Percentiles rank a stretch among this genome's conserved stretches.
These are phyloP conservation scores for Prunella himalayana DNA, from an alignment of 2,113 vertebrate genomes.

Conservation along the genomic window DNA sequence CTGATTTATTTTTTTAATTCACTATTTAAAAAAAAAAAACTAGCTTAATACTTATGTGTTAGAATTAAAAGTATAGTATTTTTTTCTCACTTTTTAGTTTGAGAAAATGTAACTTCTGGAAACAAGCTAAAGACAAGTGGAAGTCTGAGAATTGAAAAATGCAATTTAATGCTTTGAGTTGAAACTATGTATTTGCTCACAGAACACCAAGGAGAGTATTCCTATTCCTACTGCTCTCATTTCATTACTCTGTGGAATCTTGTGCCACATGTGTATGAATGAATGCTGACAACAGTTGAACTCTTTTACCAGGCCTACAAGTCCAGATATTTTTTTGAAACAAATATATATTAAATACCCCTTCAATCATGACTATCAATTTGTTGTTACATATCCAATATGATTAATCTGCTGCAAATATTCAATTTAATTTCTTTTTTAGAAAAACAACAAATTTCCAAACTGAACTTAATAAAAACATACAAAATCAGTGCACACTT, in stretches of 20 bases:
- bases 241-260: neutral
- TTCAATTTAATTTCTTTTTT: neutral
- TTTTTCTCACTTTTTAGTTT: neutral
- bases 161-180: neutral
- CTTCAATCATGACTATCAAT: neutral
- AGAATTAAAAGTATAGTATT: neutral
- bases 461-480: neutral
- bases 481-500: neutral
- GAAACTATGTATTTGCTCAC: neutral
- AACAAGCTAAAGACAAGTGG: neutral
- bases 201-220: neutral
- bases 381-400: neutral
- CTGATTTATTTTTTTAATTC: neutral
- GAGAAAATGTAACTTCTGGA: neutral
- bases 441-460: neutral
- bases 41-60: neutral
- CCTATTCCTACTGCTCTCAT: neutral
- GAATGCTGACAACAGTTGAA: neutral
- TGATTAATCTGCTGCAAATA: neutral
- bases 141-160: neutral
- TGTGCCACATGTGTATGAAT: neutral
- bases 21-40: neutral
- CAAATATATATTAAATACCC: neutral
- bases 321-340: neutral
- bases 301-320: neutral